These are phyloP conservation scores for Pseudococcus longispinus DNA, from an alignment of 2,888 invertebrate genomes.

Conservation along the genomic window DNA sequence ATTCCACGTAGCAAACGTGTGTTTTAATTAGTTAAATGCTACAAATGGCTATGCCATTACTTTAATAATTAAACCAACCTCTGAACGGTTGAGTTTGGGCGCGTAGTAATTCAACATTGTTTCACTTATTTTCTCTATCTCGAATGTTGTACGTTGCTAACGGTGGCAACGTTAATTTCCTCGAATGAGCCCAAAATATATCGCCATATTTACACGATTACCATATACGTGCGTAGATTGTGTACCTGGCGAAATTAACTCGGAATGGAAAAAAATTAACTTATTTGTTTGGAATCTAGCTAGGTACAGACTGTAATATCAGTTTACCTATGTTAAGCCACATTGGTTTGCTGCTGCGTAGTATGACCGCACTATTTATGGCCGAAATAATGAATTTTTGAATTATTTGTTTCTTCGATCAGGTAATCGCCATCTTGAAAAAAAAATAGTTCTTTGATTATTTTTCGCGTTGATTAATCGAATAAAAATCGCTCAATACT, in stretches of 20 bases:
- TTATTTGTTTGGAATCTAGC: too few species aligned
- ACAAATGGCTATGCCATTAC: not conserved
- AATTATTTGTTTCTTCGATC: too few species aligned
- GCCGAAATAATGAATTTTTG: too few species aligned
- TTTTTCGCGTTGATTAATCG: too few species aligned
- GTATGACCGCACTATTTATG: too few species aligned
- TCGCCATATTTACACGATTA: not conserved
- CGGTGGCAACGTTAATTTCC: not conserved
- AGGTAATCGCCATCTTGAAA: too few species aligned
- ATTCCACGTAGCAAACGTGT: constrained; percentile 1
- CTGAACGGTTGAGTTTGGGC: not conserved
- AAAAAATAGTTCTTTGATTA: too few species aligned
- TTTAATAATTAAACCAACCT: constrained; percentile 10
- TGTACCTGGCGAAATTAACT: not conserved
- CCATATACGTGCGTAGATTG: not conserved
- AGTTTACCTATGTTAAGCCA: too few species aligned
- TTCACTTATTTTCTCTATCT: not conserved
- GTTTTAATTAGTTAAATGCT: constrained; percentile 11
- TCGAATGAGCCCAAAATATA: not conserved
- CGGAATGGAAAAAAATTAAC: too few species aligned
- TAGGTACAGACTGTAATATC: too few species aligned
- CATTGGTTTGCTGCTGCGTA: too few species aligned
- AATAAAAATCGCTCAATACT: too few species aligned
- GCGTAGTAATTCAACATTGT: not conserved
- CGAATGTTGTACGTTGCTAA: not conserved